phyloP scores from a whole-genome alignment of 2,113 vertebrate genomes.

The Hydropotes inermis region DNA sequence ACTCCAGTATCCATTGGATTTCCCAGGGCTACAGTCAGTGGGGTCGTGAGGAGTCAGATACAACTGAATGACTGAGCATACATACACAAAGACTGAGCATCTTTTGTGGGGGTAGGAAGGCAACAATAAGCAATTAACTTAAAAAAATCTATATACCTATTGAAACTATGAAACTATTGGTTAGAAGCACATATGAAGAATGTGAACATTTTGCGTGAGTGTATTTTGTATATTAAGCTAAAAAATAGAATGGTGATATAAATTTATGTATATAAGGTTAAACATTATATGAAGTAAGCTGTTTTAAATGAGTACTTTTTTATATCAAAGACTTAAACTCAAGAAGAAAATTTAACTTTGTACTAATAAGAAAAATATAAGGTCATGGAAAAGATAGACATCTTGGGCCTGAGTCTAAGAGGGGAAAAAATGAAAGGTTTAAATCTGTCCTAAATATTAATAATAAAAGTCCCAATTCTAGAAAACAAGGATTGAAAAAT shows the following conservation, averaged over 20 bases:
- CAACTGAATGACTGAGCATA: not conserved
- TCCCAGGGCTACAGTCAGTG: not conserved
- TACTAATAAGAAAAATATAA: not conserved
- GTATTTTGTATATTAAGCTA: not conserved
- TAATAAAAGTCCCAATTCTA: not conserved
- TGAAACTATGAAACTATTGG: not conserved
- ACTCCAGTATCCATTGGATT: not conserved
- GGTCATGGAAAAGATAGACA: not conserved
- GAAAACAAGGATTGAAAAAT: not conserved
- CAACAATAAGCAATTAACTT: not conserved
- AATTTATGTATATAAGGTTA: not conserved
- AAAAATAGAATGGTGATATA: not conserved
- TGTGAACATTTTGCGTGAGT: not conserved
- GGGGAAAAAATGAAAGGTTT: not conserved
- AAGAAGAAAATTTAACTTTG: constrained; percentile 20
- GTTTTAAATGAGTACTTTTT: not conserved
- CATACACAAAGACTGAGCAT: not conserved
- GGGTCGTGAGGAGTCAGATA: not conserved
- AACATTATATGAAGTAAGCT: not conserved
- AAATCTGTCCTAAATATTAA: not conserved
- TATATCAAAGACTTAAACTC: not conserved
- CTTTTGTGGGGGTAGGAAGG: not conserved
- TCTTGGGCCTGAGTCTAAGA: not conserved
- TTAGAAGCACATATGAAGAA: not conserved
- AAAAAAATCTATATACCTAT: not conserved